phyloP scores from a whole-genome alignment of 2,797 vertebrate species.

The Serranus cabrilla region DNA sequence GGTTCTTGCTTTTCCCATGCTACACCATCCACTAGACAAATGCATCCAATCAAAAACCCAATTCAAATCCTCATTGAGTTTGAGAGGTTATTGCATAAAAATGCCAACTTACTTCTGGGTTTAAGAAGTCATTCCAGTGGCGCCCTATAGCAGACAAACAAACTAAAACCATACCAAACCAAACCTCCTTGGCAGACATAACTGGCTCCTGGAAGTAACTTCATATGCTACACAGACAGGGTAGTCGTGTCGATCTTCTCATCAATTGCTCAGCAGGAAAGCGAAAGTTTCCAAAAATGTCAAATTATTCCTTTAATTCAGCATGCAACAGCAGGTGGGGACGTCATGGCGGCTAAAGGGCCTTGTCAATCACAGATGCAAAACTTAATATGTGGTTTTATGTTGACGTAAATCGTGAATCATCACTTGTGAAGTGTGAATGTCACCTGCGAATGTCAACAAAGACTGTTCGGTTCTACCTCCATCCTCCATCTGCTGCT shows the following conservation, averaged over 20 bases:
- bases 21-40: no score
- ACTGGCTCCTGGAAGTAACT: no score
- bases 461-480: constrained; percentile 12
- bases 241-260: neutral
- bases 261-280: neutral
- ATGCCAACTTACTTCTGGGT: no score
- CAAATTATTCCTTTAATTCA: constrained; percentile 5
- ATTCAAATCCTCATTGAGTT: no score
- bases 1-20: no score
- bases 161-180: no score
- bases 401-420: constrained; percentile 32
- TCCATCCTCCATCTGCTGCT: constrained; percentile 56
- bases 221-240: neutral
- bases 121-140: no score
- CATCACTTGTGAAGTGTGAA: constrained; percentile 42
- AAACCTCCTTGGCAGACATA: no score
- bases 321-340: neutral
- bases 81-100: no score
- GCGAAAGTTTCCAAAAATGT: neutral
- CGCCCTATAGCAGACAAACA: no score
- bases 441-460: constrained; percentile 29
- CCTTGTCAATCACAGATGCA: constrained; percentile 33
- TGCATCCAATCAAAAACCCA: no score
- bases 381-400: constrained; percentile 6
- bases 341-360: neutral